These are phyloP conservation scores for Bugula neritina DNA, from an alignment of 2,888 invertebrate species.

Conservation along the genomic window DNA sequence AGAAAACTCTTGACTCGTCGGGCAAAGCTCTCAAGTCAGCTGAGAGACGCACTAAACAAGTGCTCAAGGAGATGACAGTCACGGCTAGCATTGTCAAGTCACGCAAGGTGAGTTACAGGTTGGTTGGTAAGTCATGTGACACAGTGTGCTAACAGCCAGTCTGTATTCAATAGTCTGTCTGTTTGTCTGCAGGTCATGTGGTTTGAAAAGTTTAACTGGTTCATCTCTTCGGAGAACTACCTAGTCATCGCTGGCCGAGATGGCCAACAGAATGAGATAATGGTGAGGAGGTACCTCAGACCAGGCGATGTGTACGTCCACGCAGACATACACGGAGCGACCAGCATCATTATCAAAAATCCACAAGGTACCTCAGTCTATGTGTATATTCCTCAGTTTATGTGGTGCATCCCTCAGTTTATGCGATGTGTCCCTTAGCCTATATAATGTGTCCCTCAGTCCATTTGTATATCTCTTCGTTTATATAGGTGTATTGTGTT, in stretches of 20 bases:
- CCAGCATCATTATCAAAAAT: slow-evolving; percentile 83
- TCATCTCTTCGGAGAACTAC: slow-evolving; percentile 87
- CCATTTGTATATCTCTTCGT: no score
- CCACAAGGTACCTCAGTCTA: slow-evolving; percentile 54
- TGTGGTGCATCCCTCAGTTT: background rate
- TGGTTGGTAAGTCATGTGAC: slow-evolving; percentile 32
- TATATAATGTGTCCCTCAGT: no score
- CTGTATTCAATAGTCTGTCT: background rate
- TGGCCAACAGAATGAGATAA: slow-evolving; percentile 93
- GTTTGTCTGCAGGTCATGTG: slow-evolving; percentile 34
- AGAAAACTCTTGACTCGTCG: slow-evolving; percentile 84
- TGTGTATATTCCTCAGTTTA: background rate
- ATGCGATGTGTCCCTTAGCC: no score
- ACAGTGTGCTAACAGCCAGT: background rate
- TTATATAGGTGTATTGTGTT: no score
- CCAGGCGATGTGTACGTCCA: slow-evolving; percentile 87
- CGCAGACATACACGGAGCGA: slow-evolving; percentile 66
- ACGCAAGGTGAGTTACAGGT: slow-evolving; percentile 85
- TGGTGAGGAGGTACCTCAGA: slow-evolving; percentile 88
- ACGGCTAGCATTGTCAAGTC: slow-evolving; percentile 88
- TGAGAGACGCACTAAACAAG: slow-evolving; percentile 86
- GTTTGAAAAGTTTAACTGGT: slow-evolving; percentile 99
- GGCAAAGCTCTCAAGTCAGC: slow-evolving; percentile 81
- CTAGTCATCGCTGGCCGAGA: slow-evolving; percentile 88
- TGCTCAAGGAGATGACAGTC: slow-evolving; percentile 83